Percentiles rank a stretch among this genome's conserved stretches.
Conservation (phyloP, 2,113 vertebrate species). For the Triplophysa dalaica region DNA sequence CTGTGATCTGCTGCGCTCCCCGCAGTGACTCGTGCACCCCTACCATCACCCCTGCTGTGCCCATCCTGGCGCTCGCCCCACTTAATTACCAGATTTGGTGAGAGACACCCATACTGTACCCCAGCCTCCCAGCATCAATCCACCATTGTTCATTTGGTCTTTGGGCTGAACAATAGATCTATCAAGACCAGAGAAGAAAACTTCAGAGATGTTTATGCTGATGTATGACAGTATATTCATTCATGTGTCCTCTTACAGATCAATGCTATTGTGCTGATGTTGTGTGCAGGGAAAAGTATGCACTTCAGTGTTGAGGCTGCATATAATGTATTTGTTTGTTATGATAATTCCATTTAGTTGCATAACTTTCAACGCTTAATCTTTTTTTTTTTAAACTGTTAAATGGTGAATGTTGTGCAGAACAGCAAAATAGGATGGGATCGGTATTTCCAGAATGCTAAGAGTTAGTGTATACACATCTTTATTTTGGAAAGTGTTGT, state of each 20-base stretch:
- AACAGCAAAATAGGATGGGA: conserved; percentile 44
- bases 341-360: neutral
- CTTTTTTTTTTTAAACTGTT: neutral
- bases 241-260: conserved; percentile 19
- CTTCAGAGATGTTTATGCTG: conserved; percentile 13
- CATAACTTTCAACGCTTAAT: neutral
- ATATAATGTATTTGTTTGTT: neutral
- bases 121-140: neutral
- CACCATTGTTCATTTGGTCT: conserved; percentile 26
- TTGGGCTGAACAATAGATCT: conserved; percentile 35
- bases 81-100: conserved; percentile 24
- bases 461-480: too few species aligned
- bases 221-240: conserved; percentile 37
- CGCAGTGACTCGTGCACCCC: conserved; percentile 20
- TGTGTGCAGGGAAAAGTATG: neutral
- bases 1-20: conserved; percentile 32
- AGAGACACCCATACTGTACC: neutral
- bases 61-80: conserved; percentile 4
- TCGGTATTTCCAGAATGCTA: conserved; percentile 34
- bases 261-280: conserved; percentile 14
- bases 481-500: conserved; percentile 28
- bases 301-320: neutral
- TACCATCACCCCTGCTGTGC: conserved; percentile 34
- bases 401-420: too few species aligned
- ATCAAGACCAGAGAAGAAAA: neutral